phyloP scores from a whole-genome alignment of 2,113 vertebrate genomes.

The Eubucco bourcierii region DNA sequence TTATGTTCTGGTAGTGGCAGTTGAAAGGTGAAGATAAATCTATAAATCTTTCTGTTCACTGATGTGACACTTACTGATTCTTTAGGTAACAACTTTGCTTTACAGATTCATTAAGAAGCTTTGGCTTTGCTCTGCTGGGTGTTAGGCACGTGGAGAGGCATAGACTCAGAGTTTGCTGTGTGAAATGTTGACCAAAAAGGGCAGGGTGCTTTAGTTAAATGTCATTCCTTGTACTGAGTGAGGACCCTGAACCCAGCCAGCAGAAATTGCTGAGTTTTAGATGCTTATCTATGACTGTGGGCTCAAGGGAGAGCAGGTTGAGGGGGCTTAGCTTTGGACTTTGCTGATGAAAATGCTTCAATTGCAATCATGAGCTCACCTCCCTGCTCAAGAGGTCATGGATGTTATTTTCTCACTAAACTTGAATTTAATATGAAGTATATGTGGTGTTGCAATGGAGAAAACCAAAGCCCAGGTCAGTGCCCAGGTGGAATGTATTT shows the following conservation, averaged over 20 bases:
- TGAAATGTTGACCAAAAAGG: background rate
- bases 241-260: background rate
- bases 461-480: background rate
- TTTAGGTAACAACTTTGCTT: background rate
- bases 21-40: background rate
- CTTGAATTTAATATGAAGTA: background rate
- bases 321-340: background rate
- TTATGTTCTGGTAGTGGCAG: background rate
- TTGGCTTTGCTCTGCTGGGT: background rate
- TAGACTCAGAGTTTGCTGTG: background rate
- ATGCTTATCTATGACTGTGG: background rate
- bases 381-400: background rate
- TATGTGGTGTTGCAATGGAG: background rate
- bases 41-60: accelerated
- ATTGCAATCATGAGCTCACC: background rate
- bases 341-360: background rate
- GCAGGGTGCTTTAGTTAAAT: background rate
- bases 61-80: background rate
- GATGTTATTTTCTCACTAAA: background rate
- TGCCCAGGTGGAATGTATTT: background rate
- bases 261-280: background rate
- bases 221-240: background rate
- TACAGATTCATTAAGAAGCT: background rate
- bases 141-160: background rate
- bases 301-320: background rate